These are phyloP conservation scores for Dipodomys spectabilis DNA, from an alignment of 2,113 vertebrate species.

Conservation along the genomic window DNA sequence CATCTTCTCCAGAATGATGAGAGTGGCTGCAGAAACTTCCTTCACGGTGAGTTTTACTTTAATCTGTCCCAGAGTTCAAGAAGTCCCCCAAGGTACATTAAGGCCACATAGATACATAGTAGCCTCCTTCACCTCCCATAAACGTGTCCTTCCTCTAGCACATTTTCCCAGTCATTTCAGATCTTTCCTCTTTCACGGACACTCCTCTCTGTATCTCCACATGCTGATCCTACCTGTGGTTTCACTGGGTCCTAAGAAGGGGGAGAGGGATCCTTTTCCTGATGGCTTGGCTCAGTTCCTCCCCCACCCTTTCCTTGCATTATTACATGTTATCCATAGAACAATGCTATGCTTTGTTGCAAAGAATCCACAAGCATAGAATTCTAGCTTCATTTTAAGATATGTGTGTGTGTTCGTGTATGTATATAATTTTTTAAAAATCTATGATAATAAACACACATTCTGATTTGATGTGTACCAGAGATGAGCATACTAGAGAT, in stretches of 20 bases:
- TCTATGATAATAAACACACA: conserved; percentile 14
- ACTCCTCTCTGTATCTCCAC: background rate
- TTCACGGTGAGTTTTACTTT: background rate
- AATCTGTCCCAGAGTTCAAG: background rate
- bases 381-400: background rate
- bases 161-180: background rate
- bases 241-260: background rate
- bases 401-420: background rate
- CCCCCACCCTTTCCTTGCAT: background rate
- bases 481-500: conserved; percentile 5
- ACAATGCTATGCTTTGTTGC: background rate
- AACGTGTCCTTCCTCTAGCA: background rate
- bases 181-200: background rate
- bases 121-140: background rate
- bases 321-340: background rate
- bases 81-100: background rate
- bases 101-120: accelerated
- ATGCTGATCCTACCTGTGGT: background rate
- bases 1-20: background rate
- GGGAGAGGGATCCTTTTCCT: background rate
- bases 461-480: conserved; percentile 26
- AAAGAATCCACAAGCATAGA: background rate
- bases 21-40: background rate
- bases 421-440: conserved; percentile 3
- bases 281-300: background rate